phyloP scores from a whole-genome alignment of 2,113 vertebrate genomes.

The Oplegnathus fasciatus region DNA sequence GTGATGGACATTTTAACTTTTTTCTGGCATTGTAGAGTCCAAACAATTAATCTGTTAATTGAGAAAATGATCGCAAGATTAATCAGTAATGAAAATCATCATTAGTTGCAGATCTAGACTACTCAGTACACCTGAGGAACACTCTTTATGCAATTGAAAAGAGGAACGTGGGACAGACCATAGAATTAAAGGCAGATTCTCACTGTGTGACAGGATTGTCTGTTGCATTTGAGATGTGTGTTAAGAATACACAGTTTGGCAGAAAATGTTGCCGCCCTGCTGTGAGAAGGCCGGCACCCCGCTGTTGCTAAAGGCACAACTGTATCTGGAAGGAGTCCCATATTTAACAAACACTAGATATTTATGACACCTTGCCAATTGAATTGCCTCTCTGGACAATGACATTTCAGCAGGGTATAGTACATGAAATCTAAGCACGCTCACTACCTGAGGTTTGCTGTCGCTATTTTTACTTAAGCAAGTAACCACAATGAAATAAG shows the following conservation, averaged over 20 bases:
- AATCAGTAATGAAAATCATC: too few relatives aligned
- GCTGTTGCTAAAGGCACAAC: constrained; percentile 3
- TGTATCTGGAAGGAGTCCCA: constrained; percentile 7
- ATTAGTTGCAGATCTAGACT: not conserved
- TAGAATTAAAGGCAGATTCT: constrained; percentile 1
- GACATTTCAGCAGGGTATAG: not conserved
- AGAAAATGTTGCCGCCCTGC: not conserved
- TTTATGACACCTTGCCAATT: constrained; percentile 10
- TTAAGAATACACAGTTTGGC: constrained; percentile 5
- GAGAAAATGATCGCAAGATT: too few relatives aligned
- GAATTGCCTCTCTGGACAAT: not conserved
- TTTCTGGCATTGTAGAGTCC: not conserved
- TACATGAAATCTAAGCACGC: not conserved
- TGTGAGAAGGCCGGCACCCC: not conserved
- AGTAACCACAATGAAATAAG: not conserved
- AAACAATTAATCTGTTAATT: not conserved
- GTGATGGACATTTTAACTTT: not conserved
- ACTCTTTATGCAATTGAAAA: not conserved
- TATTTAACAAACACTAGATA: constrained; percentile 19
- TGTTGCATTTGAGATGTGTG: constrained; percentile 11
- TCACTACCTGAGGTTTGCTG: not conserved
- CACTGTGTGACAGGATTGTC: not conserved
- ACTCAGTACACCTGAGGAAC: not conserved
- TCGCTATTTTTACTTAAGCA: constrained; percentile 8
- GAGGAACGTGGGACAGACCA: not conserved